phyloP scores from a whole-genome alignment of 2,113 vertebrate genomes.

The Platichthys stellatus region DNA sequence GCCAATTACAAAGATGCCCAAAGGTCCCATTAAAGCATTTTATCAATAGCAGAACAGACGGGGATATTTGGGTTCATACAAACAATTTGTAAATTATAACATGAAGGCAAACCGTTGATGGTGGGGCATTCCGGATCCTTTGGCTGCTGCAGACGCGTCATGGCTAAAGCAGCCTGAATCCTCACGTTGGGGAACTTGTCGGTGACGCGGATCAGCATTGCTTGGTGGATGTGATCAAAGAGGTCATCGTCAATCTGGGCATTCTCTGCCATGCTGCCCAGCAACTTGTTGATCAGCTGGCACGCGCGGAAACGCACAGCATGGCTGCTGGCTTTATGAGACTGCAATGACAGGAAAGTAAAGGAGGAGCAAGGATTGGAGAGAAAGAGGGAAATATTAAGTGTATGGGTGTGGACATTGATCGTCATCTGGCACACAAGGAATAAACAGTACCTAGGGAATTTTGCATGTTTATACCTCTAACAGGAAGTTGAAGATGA shows the following conservation, averaged over 20 bases:
- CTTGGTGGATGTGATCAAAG: conserved; percentile 92
- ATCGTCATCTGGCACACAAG: too few species aligned
- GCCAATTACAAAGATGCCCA: too few species aligned
- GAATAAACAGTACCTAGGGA: neutral
- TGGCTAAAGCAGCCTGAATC: conserved; percentile 93
- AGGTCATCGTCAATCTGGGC: conserved; percentile 95
- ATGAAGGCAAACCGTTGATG: conserved; percentile 81
- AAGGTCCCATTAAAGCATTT: neutral
- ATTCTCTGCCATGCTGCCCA: conserved; percentile 93
- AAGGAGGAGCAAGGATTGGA: neutral
- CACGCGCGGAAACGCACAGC: conserved; percentile 93
- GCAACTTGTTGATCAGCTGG: conserved; percentile 93
- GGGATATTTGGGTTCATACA: neutral
- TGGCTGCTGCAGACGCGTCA: conserved; percentile 94
- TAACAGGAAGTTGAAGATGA: conserved; percentile 91
- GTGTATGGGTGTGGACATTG: too few species aligned
- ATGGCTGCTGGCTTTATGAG: conserved; percentile 88
- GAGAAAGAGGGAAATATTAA: neutral
- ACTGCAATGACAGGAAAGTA: conserved; percentile 74
- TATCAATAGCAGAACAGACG: neutral
- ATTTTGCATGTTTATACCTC: conserved; percentile 81
- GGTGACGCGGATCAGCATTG: conserved; percentile 91
- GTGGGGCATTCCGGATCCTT: conserved; percentile 90
- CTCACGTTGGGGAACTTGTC: conserved; percentile 96
- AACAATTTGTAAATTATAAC: neutral